These are phyloP conservation scores for Samia ricini DNA, from an alignment of 1,140 invertebrate genomes.

Conservation along the genomic window DNA sequence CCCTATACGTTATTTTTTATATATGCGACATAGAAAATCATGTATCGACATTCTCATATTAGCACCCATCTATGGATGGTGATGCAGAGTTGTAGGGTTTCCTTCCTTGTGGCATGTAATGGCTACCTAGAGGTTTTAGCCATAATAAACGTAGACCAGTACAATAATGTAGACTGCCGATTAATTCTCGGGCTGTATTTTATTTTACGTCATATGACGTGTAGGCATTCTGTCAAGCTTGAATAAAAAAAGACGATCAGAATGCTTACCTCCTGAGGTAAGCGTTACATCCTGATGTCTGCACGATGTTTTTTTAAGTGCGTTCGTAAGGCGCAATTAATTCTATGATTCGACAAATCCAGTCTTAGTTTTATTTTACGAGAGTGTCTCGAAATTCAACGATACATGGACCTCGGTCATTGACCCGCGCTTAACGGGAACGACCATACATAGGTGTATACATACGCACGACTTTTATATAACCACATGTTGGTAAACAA, in stretches of 20 bases:
- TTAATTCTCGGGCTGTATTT: too few relatives aligned
- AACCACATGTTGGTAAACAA: not conserved
- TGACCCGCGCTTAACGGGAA: conserved; percentile 9
- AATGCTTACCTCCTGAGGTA: not conserved
- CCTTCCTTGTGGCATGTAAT: too few relatives aligned
- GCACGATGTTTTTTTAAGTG: not conserved
- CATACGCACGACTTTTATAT: not conserved
- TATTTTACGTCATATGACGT: not conserved
- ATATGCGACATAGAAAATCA: too few relatives aligned
- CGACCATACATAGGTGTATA: not conserved
- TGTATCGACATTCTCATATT: too few relatives aligned
- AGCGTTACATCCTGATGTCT: not conserved
- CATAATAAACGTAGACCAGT: too few relatives aligned
- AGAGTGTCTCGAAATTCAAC: conserved; percentile 2
- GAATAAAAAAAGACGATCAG: not conserved
- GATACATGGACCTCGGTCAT: conserved; percentile 3
- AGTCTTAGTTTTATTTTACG: conserved; percentile 5
- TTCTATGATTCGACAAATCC: conserved; percentile 5
- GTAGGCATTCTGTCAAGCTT: not conserved
- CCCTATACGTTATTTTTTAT: too few relatives aligned
- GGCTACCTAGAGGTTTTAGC: too few relatives aligned
- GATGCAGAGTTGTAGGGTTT: too few relatives aligned
- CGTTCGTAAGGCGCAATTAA: not conserved
- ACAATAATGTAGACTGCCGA: too few relatives aligned
- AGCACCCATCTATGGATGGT: too few relatives aligned